phyloP scores from a whole-genome alignment of 2,113 vertebrate species.

The Lipotes vexillifer region DNA sequence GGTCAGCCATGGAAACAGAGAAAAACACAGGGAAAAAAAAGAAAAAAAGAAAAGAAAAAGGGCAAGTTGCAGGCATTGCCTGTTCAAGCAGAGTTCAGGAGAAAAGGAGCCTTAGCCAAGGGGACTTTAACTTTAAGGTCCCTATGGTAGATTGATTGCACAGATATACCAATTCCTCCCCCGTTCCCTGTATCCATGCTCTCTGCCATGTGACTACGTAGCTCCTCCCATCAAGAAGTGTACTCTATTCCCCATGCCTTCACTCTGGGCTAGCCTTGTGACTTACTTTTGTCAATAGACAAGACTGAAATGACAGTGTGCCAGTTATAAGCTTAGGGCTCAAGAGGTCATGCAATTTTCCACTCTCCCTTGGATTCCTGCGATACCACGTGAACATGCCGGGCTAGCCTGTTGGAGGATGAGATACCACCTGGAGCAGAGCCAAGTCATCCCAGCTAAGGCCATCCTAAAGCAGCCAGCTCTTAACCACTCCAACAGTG shows the following conservation, averaged over 20 bases:
- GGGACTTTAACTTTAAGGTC: neutral
- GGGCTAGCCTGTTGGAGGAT: neutral
- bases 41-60: neutral
- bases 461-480: neutral
- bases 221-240: neutral
- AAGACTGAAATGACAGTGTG: neutral
- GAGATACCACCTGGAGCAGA: neutral
- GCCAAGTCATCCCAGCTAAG: neutral
- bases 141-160: neutral
- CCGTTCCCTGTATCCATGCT: neutral
- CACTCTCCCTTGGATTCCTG: neutral
- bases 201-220: neutral
- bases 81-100: neutral
- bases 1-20: neutral
- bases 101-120: neutral
- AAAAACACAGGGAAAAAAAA: neutral
- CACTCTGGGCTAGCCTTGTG: neutral
- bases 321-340: neutral
- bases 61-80: neutral
- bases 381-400: neutral
- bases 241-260: neutral
- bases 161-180: neutral
- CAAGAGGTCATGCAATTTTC: neutral
- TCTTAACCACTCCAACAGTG: neutral
- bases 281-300: neutral